Evolutionary conservation across 2,888 invertebrate genomes (phyloP).

Genomic region (Pedicia rivosa): DNA sequence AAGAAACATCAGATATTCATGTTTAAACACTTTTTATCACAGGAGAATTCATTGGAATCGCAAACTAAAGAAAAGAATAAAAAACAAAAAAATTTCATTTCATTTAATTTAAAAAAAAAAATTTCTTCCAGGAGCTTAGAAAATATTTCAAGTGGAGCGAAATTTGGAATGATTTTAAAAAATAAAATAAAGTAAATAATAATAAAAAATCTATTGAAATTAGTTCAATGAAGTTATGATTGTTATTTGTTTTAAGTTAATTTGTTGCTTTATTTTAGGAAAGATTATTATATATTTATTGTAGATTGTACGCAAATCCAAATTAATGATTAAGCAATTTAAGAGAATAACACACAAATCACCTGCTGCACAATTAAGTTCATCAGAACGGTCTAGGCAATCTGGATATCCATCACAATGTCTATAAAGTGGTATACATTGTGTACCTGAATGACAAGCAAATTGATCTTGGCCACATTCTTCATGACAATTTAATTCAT

Average conservation of each 20-base stretch:
- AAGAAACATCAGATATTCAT: too few species aligned
- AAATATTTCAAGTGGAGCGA: too few species aligned
- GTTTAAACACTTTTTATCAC: too few species aligned
- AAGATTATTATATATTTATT: background rate
- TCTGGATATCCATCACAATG: conserved; percentile 38
- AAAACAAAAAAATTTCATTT: background rate
- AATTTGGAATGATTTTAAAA: too few species aligned
- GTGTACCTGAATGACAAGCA: conserved; percentile 25
- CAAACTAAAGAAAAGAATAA: background rate
- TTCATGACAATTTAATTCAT: conserved; percentile 42
- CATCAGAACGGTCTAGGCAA: conserved; percentile 42
- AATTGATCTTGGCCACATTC: conserved; percentile 22
- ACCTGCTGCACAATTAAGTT: conserved; percentile 34
- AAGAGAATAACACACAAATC: conserved; percentile 11
- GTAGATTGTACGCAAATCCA: too few species aligned
- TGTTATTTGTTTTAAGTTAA: conserved; percentile 6
- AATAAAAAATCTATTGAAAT: conserved; percentile 5
- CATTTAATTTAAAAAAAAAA: background rate
- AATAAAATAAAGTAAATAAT: conserved; percentile 4
- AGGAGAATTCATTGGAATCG: conserved; percentile 37
- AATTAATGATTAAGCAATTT: too few species aligned
- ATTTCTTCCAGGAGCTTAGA: too few species aligned
- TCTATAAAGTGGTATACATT: conserved; percentile 20
- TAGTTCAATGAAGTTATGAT: too few species aligned
- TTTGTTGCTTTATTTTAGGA: background rate